Conservation (phyloP, 2,888 invertebrate species). For the Drosophila dives region DNA sequence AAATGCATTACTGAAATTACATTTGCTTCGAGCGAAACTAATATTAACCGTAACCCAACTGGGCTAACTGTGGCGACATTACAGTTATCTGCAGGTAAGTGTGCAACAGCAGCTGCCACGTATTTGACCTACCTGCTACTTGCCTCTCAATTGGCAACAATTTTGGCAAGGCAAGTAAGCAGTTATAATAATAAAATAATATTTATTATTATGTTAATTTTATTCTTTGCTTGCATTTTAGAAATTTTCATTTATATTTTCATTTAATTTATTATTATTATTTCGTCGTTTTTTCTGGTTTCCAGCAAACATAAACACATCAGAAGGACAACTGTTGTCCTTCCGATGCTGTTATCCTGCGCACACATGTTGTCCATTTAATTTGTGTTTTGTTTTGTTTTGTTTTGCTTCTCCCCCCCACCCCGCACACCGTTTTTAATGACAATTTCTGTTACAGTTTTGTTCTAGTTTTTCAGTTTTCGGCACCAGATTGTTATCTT, state of each 20-base stretch:
- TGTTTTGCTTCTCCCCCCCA: background rate
- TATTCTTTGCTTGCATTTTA: conserved; percentile 4
- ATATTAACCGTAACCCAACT: conserved; percentile 30
- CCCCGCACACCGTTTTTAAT: conserved; percentile 49
- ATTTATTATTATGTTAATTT: conserved; percentile 36
- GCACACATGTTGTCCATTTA: conserved; percentile 77
- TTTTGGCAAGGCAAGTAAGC: conserved; percentile 25
- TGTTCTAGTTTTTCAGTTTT: conserved; percentile 54
- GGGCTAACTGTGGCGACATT: conserved; percentile 23
- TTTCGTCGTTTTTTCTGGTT: conserved; percentile 7
- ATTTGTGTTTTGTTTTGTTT: conserved; percentile 45
- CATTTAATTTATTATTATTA: conserved; percentile 1
- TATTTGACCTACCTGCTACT: conserved; percentile 39
- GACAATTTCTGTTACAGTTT: conserved; percentile 76
- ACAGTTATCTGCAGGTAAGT: conserved; percentile 2
- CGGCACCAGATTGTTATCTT: conserved; percentile 77
- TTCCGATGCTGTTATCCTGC: conserved; percentile 30
- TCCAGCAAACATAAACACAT: conserved; percentile 65
- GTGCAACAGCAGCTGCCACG: conserved; percentile 10
- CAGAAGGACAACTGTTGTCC: conserved; percentile 62
- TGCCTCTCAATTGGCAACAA: conserved; percentile 62
- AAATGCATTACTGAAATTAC: conserved; percentile 69
- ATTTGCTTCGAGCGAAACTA: conserved; percentile 37
- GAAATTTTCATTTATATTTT: conserved; percentile 21
- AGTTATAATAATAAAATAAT: conserved; percentile 46